Conservation (phyloP, 2,797 vertebrate genomes). For the Labroides dimidiatus region DNA sequence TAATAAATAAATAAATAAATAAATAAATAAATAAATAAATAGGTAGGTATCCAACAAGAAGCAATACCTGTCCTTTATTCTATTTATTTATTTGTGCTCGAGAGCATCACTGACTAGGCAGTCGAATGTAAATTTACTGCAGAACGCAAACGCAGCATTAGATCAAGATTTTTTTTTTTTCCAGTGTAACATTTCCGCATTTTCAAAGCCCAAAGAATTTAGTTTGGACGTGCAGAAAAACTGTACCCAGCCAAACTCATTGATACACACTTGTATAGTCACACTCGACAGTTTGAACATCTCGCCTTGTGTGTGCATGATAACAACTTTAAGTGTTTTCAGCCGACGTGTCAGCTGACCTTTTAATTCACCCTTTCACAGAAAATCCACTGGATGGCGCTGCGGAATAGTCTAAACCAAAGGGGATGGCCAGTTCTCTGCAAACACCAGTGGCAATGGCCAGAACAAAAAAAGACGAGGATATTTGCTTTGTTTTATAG, state of each 20-base stretch:
- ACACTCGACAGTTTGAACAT: not conserved
- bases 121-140: not conserved
- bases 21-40: too few species aligned
- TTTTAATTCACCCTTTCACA: accelerated
- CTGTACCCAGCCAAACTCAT: not conserved
- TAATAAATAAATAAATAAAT: too few species aligned
- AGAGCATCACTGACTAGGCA: too few species aligned
- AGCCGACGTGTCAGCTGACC: not conserved
- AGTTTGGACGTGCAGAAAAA: too few species aligned
- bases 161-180: not conserved
- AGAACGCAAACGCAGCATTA: conserved; percentile 24
- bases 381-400: conserved; percentile 47
- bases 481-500: too few species aligned
- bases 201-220: not conserved
- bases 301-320: not conserved
- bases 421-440: not conserved
- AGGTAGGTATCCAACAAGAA: too few species aligned
- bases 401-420: not conserved
- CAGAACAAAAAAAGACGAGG: too few species aligned
- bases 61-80: too few species aligned
- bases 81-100: too few species aligned
- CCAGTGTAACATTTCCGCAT: conserved; percentile 1
- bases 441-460: not conserved
- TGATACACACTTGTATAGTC: not conserved
- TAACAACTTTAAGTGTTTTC: not conserved